Conservation (phyloP, 2,113 vertebrate genomes). For the Eclectus roratus region DNA sequence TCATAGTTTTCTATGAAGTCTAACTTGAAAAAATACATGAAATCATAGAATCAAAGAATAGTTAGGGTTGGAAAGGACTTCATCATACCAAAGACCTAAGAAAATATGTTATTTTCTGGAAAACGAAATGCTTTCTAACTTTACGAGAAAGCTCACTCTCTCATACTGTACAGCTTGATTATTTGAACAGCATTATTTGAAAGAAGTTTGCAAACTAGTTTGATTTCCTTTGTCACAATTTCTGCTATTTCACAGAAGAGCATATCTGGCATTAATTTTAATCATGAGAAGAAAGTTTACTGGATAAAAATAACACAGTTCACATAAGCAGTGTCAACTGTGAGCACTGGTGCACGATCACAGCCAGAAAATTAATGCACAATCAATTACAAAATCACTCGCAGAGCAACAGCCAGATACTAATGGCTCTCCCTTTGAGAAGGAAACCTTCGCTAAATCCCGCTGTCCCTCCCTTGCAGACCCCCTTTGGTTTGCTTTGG, state of each 20-base stretch:
- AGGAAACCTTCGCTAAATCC: not conserved
- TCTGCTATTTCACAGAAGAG: not conserved
- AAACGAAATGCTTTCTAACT: not conserved
- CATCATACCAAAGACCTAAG: not conserved
- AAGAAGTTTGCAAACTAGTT: not conserved
- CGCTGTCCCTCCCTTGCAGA: not conserved
- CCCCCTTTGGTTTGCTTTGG: not conserved
- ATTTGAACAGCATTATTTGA: not conserved
- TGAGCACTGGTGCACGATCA: not conserved
- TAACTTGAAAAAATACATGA: not conserved
- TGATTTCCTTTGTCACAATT: not conserved
- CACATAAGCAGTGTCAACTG: not conserved
- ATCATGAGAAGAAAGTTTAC: not conserved
- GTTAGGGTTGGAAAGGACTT: not conserved
- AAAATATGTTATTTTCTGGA: not conserved
- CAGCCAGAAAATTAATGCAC: constrained; percentile 18
- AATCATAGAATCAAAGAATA: not conserved
- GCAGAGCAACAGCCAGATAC: not conserved
- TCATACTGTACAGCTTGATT: not conserved
- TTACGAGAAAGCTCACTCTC: not conserved
- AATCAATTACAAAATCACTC: constrained; percentile 27
- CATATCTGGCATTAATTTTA: not conserved
- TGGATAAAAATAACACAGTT: not conserved
- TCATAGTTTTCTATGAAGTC: not conserved
- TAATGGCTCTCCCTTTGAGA: not conserved